Conservation (phyloP, 2,113 vertebrate genomes). For the Lutjanus erythropterus region DNA sequence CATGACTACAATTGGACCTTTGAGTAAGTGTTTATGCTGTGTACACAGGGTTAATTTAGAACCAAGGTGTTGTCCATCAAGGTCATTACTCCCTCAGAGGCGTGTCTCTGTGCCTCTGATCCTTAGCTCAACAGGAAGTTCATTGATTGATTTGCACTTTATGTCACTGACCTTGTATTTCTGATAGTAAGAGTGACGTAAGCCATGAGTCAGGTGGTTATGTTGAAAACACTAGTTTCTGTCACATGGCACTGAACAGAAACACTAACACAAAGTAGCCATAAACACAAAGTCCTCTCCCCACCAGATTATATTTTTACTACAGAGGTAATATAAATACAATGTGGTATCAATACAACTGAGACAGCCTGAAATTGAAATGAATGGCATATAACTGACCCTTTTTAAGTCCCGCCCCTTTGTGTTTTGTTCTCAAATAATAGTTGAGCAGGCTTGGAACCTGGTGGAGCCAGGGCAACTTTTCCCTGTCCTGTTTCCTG, state of each 20-base stretch:
- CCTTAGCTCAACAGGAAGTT: slow-evolving; percentile 1
- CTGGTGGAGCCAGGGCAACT: too few species aligned
- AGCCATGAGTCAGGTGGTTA: slow-evolving; percentile 23
- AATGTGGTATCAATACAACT: background rate
- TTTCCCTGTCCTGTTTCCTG: too few species aligned
- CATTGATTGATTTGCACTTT: background rate
- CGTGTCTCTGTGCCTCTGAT: background rate
- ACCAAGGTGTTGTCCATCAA: background rate
- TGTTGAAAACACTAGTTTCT: slow-evolving; percentile 27
- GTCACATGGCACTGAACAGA: slow-evolving; percentile 19
- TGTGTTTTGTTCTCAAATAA: too few species aligned
- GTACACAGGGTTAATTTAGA: background rate
- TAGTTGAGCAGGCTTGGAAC: too few species aligned
- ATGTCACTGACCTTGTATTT: slow-evolving; percentile 21
- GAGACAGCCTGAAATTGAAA: background rate
- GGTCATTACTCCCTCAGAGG: background rate
- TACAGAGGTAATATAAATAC: background rate
- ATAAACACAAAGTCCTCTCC: background rate
- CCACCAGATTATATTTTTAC: too few species aligned
- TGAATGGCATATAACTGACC: background rate
- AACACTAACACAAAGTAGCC: background rate
- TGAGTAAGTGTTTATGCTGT: slow-evolving; percentile 87
- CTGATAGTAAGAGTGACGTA: slow-evolving; percentile 29
- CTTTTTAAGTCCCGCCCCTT: too few species aligned
- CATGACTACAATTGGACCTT: slow-evolving; percentile 97